These are phyloP conservation scores for Apocheima hispidaria DNA, from an alignment of 2,888 invertebrate genomes.

Conservation along the genomic window DNA sequence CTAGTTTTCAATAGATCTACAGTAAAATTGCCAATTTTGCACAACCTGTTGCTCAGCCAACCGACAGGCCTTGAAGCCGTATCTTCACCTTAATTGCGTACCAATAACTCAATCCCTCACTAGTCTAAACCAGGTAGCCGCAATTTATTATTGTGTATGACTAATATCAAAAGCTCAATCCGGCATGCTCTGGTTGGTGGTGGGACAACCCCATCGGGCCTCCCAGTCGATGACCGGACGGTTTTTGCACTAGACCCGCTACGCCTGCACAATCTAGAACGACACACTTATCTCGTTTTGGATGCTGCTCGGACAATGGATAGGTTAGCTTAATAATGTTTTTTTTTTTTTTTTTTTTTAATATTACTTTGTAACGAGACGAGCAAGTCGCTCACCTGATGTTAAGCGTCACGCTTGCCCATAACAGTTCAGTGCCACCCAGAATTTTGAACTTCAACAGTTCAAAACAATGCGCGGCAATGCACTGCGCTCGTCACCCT, in stretches of 20 bases:
- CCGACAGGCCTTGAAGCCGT: conserved; percentile 25
- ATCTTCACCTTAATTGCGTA: conserved; percentile 25
- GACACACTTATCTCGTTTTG: conserved; percentile 61
- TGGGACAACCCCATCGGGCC: conserved; percentile 75
- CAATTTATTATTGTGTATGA: conserved; percentile 48
- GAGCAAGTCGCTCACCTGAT: no score
- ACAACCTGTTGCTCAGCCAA: conserved; percentile 10
- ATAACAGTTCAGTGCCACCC: no score
- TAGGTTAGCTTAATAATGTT: conserved; percentile 27
- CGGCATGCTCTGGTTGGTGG: conserved; percentile 50
- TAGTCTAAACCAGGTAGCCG: conserved; percentile 39
- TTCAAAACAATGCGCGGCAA: no score
- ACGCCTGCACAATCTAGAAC: conserved; percentile 71
- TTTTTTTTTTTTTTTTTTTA: no score
- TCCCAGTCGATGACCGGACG: conserved; percentile 75
- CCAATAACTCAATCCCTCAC: conserved; percentile 30
- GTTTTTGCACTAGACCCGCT: conserved; percentile 73
- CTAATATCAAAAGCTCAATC: conserved; percentile 48
- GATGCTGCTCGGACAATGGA: conserved; percentile 57
- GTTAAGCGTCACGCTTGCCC: no score
- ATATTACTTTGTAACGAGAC: no score
- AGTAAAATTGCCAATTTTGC: conserved; percentile 10
- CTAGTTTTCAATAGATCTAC: not conserved
- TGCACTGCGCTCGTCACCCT: no score
- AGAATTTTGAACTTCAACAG: no score